phyloP scores from a whole-genome alignment of 2,113 vertebrate species.

The Cheirogaleus medius region DNA sequence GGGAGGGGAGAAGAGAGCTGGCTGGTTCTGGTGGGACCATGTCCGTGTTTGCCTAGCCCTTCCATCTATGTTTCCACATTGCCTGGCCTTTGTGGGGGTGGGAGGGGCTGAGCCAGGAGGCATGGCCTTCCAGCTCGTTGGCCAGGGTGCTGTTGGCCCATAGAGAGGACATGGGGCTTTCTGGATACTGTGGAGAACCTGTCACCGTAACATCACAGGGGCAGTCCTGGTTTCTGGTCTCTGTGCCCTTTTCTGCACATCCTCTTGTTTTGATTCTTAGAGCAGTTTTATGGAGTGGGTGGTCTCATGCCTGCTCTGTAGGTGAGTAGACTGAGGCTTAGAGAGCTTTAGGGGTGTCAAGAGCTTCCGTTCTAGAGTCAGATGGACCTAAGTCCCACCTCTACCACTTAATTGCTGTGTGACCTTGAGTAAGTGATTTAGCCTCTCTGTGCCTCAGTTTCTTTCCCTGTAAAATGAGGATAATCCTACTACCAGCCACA shows the following conservation, averaged over 20 bases:
- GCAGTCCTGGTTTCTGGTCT: neutral
- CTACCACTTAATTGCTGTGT: neutral
- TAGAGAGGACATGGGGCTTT: neutral
- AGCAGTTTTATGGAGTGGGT: neutral
- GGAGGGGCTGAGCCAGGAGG: neutral
- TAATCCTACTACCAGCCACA: neutral
- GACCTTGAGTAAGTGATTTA: neutral
- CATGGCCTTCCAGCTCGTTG: neutral
- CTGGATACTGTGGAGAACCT: neutral
- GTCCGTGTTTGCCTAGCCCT: neutral
- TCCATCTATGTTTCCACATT: accelerated
- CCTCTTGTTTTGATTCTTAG: neutral
- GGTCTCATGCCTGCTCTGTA: accelerated
- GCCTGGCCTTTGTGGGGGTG: neutral
- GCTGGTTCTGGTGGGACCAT: neutral
- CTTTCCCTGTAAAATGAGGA: neutral
- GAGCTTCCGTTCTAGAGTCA: neutral
- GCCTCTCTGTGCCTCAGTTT: neutral
- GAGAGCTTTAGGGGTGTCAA: neutral
- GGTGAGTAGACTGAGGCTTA: neutral
- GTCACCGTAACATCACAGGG: neutral
- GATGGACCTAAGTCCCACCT: neutral
- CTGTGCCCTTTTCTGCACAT: accelerated
- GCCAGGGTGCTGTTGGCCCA: neutral
- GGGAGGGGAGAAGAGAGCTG: neutral